Evolutionary conservation across 2,797 vertebrate species (phyloP).

Genomic region (Salmo trutta): DNA sequence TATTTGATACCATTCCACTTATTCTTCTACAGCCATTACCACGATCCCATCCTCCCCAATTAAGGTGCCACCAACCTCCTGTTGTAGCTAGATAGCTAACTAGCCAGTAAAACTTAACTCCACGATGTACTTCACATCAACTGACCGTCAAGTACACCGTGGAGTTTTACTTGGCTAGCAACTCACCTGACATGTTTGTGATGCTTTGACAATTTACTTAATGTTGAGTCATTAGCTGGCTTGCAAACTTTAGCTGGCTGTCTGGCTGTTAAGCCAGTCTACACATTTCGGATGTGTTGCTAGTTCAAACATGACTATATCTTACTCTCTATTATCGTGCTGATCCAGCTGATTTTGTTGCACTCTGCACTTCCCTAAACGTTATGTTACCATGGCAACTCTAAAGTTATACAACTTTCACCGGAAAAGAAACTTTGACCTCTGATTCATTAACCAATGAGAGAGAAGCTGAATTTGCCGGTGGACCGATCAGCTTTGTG

Average conservation of each 20-base stretch:
- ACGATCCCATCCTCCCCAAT: no score
- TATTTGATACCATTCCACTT: no score
- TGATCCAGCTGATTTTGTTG: background rate
- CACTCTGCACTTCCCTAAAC: background rate
- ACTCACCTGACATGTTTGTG: background rate
- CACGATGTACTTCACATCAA: no score
- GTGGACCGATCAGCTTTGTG: conserved; percentile 20
- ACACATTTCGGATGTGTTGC: background rate
- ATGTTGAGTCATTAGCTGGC: background rate
- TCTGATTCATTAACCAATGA: conserved; percentile 53
- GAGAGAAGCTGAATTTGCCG: conserved; percentile 32
- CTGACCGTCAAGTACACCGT: no score
- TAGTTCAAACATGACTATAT: background rate
- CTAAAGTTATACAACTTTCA: background rate
- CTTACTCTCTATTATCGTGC: background rate
- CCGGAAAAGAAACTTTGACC: conserved; percentile 65
- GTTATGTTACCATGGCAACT: conserved; percentile 51
- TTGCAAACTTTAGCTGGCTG: background rate
- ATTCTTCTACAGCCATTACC: no score
- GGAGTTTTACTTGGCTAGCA: background rate
- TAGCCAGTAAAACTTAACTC: no score
- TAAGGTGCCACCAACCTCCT: no score
- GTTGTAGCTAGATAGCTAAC: background rate
- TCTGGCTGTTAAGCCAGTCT: background rate
- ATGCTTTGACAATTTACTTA: background rate